Evolutionary conservation across 2,888 invertebrate genomes (phyloP).

Genomic region (Nymphalis urticae): DNA sequence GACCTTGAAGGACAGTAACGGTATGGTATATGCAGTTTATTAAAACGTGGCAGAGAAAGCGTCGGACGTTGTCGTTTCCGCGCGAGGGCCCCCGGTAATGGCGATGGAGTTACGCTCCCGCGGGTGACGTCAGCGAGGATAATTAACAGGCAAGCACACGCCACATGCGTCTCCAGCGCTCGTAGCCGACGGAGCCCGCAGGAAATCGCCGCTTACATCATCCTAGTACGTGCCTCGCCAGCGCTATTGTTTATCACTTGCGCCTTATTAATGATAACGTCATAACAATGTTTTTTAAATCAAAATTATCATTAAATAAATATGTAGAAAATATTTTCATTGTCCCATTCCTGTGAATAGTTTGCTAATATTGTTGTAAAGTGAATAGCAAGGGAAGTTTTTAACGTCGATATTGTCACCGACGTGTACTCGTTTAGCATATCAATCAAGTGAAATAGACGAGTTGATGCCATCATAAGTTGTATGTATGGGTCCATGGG

Average conservation of each 20-base stretch:
- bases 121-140: constrained; percentile 71
- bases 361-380: not conserved
- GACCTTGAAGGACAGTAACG: constrained; percentile 55
- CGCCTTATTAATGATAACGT: constrained; percentile 26
- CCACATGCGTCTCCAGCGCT: constrained; percentile 55
- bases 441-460: constrained; percentile 38
- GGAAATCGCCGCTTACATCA: constrained; percentile 77
- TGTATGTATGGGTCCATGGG: constrained; percentile 5
- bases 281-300: not conserved
- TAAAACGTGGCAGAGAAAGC: constrained; percentile 69
- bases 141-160: constrained; percentile 71
- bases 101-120: constrained; percentile 60
- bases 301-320: not conserved
- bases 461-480: constrained; percentile 38
- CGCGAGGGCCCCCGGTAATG: constrained; percentile 75
- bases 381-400: constrained; percentile 9
- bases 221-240: constrained; percentile 57
- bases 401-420: constrained; percentile 24
- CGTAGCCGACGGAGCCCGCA: constrained; percentile 55
- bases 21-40: constrained; percentile 46
- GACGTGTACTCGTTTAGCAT: constrained; percentile 36
- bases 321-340: not conserved
- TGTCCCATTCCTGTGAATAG: not conserved
- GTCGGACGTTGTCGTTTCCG: constrained; percentile 79
- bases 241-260: constrained; percentile 53